Percentiles rank a stretch among this genome's conserved stretches.
phyloP scores from a whole-genome alignment of 2,797 vertebrate genomes.

The Garrulus glandarius region DNA sequence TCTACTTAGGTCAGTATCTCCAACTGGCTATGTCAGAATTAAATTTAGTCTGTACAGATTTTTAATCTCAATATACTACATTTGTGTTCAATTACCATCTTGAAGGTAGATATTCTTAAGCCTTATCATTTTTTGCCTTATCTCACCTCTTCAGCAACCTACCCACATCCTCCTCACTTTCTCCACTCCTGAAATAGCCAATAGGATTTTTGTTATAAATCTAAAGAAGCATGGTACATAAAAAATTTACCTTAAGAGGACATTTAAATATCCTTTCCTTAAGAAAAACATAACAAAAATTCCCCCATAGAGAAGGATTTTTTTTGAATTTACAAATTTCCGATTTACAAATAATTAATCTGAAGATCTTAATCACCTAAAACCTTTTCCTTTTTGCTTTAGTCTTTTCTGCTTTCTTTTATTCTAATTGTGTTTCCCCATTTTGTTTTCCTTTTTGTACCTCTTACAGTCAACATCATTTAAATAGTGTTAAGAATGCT shows the following conservation, averaged over 20 bases:
- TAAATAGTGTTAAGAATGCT: slow-evolving; percentile 12
- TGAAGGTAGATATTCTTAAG: neutral
- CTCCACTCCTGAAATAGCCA: neutral
- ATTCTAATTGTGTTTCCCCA: neutral
- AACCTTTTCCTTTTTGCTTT: neutral
- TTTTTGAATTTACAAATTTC: neutral
- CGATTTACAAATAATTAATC: neutral
- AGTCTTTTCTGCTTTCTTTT: neutral
- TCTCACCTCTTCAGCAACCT: neutral
- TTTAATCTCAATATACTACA: neutral
- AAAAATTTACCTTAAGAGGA: neutral
- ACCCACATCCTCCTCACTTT: neutral
- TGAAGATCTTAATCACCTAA: neutral
- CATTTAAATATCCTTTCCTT: neutral
- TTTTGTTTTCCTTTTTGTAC: neutral
- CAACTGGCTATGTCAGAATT: neutral
- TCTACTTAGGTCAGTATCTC: neutral
- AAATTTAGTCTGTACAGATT: neutral
- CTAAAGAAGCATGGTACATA: neutral
- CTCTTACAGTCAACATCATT: slow-evolving; percentile 16
- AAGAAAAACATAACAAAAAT: neutral
- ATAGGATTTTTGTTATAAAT: neutral
- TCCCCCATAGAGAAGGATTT: neutral
- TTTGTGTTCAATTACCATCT: neutral
- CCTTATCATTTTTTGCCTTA: neutral